Conservation (phyloP, 2,888 invertebrate species). For the Litoditis marina region DNA sequence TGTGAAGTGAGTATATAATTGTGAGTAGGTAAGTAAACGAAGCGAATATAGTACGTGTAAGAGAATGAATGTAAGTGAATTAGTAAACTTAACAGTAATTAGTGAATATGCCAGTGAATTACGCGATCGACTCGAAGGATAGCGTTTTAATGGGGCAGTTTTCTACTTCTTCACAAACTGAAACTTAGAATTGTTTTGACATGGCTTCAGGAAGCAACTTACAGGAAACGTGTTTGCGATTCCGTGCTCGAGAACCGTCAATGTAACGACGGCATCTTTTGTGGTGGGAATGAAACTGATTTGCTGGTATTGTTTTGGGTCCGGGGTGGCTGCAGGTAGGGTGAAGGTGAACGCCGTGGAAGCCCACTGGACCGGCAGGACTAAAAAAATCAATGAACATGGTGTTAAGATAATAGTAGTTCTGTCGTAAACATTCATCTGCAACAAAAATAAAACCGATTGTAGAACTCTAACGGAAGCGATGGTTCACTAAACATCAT, state of each 20-base stretch:
- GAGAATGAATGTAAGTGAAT: too few species aligned
- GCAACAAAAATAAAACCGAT: neutral
- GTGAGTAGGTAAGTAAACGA: too few species aligned
- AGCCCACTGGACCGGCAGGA: slow-evolving; percentile 29
- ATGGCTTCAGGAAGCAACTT: neutral
- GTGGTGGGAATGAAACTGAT: slow-evolving; percentile 29
- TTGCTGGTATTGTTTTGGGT: slow-evolving; percentile 29
- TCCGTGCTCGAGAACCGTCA: slow-evolving; percentile 7
- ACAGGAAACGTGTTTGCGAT: slow-evolving; percentile 1
- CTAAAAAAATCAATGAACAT: slow-evolving; percentile 18
- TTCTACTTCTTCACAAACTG: too few species aligned
- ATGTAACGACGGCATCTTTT: slow-evolving; percentile 18
- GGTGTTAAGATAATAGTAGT: neutral
- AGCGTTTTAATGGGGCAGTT: too few species aligned
- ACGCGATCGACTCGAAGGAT: too few species aligned
- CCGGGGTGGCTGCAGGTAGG: slow-evolving; percentile 24
- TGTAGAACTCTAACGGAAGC: neutral
- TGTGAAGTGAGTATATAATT: too few species aligned
- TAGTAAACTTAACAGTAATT: too few species aligned
- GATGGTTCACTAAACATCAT: neutral
- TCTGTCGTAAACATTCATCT: neutral
- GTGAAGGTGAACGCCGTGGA: slow-evolving; percentile 35
- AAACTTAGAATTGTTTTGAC: neutral
- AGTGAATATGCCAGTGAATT: too few species aligned
- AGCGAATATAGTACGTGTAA: too few species aligned